Conservation (phyloP, 92 coral and sea anemone genomes). For the Porites cylindrica region DNA sequence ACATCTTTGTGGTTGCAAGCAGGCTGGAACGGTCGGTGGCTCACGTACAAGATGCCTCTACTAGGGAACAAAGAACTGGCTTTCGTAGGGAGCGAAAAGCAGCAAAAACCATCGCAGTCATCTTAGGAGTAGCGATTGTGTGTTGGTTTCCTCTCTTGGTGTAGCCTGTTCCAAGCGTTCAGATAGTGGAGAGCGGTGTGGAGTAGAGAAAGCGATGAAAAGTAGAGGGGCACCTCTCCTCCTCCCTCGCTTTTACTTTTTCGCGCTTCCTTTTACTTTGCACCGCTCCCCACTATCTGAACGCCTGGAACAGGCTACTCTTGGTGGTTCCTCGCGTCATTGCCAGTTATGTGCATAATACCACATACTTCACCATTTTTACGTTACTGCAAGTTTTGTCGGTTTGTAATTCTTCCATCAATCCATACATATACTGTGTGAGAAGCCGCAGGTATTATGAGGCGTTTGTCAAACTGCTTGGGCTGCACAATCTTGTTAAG, state of each 20-base stretch:
- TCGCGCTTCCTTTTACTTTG: no score
- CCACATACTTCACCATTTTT: constrained; percentile 20
- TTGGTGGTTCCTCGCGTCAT: constrained; percentile 18
- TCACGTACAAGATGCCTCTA: not conserved
- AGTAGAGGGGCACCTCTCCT: no score
- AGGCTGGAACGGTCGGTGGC: constrained; percentile 32
- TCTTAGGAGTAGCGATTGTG: constrained; percentile 32
- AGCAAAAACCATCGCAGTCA: constrained; percentile 48
- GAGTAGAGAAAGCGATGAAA: no score
- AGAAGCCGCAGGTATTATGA: constrained; percentile 55
- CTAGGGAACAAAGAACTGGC: not conserved
- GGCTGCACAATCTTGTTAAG: constrained; percentile 4
- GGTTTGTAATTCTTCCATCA: constrained; percentile 68
- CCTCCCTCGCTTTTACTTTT: no score
- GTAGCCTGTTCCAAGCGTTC: no score
- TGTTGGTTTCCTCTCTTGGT: constrained; percentile 47
- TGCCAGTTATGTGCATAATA: not conserved
- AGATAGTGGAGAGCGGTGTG: no score
- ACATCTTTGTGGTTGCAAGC: constrained; percentile 49
- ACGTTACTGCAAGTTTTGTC: constrained; percentile 32
- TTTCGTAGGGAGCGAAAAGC: constrained; percentile 30
- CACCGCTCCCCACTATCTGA: no score
- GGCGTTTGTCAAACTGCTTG: constrained; percentile 40
- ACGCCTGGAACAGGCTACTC: no score
- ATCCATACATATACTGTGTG: constrained; percentile 67